A percentile compares a stretch with the other conserved stretches of the same genome.
Conservation (phyloP, 2,888 invertebrate species). For the Mesochorus sp. region DNA sequence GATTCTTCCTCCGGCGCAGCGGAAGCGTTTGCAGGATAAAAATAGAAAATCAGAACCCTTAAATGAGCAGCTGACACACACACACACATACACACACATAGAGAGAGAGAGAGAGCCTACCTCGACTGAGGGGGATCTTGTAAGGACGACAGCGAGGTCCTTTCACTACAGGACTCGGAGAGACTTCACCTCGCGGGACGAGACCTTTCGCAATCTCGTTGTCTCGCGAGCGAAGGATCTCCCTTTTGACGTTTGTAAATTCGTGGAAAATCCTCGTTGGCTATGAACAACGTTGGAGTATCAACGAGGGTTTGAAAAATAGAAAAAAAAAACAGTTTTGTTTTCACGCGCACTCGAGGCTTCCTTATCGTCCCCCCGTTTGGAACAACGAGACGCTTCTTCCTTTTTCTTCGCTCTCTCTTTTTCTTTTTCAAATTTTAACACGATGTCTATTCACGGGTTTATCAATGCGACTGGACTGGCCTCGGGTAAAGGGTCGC, state of each 20-base stretch:
- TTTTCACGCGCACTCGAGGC: slow-evolving; percentile 25
- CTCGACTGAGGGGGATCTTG: slow-evolving; percentile 48
- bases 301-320: background rate
- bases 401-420: background rate
- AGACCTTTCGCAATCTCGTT: slow-evolving; percentile 39
- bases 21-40: background rate
- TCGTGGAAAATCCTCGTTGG: background rate
- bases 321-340: background rate
- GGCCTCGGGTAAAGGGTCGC: slow-evolving; percentile 76
- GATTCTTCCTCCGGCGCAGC: background rate
- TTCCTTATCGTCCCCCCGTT: too few species aligned
- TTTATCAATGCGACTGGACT: slow-evolving; percentile 65
- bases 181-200: slow-evolving; percentile 42
- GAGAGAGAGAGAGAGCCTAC: too few species aligned
- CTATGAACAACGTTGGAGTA: slow-evolving; percentile 4
- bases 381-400: too few species aligned
- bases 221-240: slow-evolving; percentile 27
- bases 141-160: slow-evolving; percentile 56
- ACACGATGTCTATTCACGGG: slow-evolving; percentile 43
- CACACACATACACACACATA: too few species aligned
- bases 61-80: slow-evolving; percentile 11
- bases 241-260: background rate
- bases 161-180: slow-evolving; percentile 31
- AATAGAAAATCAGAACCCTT: background rate
- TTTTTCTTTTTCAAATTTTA: background rate